These are phyloP conservation scores for Hyppa rectilinea DNA, from an alignment of 2,888 invertebrate genomes.

Conservation along the genomic window DNA sequence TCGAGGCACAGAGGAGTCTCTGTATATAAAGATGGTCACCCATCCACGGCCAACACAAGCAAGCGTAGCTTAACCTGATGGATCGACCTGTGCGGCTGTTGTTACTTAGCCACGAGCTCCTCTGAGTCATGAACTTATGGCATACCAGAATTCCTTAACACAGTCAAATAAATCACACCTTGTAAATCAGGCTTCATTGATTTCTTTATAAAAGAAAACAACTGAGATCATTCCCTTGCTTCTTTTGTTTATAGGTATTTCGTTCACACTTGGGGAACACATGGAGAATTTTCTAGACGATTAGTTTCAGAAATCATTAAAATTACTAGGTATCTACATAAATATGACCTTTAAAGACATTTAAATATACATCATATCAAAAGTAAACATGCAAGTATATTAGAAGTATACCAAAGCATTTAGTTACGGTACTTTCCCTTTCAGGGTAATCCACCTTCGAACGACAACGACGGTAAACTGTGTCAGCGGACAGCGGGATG, in stretches of 20 bases:
- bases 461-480: not conserved
- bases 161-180: no score
- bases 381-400: slow-evolving; percentile 5
- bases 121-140: no score
- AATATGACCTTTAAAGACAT: not conserved
- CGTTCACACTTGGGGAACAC: not conserved
- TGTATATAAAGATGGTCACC: no score
- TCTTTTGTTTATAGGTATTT: not conserved
- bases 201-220: not conserved
- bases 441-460: slow-evolving; percentile 15
- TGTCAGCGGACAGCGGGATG: slow-evolving; percentile 33
- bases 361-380: not conserved
- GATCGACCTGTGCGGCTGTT: no score
- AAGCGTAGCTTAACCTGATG: no score
- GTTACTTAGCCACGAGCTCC: no score
- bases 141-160: no score
- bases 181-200: no score
- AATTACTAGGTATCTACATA: not conserved
- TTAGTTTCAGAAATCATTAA: not conserved
- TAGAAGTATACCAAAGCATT: slow-evolving; percentile 13
- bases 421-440: slow-evolving; percentile 23
- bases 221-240: no score
- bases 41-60: no score
- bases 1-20: no score
- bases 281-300: not conserved